phyloP scores from a whole-genome alignment of 2,113 vertebrate genomes.

The Oncorhynchus gorbuscha region DNA sequence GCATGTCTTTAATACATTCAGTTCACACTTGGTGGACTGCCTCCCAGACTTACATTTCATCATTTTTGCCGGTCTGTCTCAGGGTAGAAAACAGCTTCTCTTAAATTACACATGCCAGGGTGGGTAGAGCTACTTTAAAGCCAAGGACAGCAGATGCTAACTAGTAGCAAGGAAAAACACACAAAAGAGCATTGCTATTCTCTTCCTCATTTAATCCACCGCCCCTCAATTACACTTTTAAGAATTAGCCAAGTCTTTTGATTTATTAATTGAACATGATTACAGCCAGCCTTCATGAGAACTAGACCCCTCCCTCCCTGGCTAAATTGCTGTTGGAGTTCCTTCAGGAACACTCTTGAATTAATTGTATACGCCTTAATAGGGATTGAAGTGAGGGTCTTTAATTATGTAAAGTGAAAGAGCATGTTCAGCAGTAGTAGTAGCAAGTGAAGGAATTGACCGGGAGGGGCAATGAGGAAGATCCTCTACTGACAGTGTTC shows the following conservation, averaged over 20 bases:
- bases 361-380: conserved; percentile 74
- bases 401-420: conserved; percentile 68
- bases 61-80: conserved; percentile 20
- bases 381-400: conserved; percentile 57
- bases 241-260: conserved; percentile 5
- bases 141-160: conserved; percentile 32
- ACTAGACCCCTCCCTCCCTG: conserved; percentile 27
- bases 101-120: conserved; percentile 25
- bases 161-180: neutral
- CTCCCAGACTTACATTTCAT: conserved; percentile 36
- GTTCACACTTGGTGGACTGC: conserved; percentile 35
- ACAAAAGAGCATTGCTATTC: neutral
- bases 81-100: conserved; percentile 3
- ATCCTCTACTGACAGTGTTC: conserved; percentile 41
- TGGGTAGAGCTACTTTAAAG: conserved; percentile 2
- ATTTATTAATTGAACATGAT: conserved; percentile 58
- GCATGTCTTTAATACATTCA: conserved; percentile 24
- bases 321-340: conserved; percentile 57
- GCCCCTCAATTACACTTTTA: conserved; percentile 23
- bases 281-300: conserved; percentile 44
- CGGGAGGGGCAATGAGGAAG: conserved; percentile 1
- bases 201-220: neutral
- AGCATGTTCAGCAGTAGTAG: conserved; percentile 48
- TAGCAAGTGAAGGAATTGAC: conserved; percentile 30
- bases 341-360: conserved; percentile 31